Conservation (phyloP, 2,797 vertebrate species). For the Rhabdomys pumilio region DNA sequence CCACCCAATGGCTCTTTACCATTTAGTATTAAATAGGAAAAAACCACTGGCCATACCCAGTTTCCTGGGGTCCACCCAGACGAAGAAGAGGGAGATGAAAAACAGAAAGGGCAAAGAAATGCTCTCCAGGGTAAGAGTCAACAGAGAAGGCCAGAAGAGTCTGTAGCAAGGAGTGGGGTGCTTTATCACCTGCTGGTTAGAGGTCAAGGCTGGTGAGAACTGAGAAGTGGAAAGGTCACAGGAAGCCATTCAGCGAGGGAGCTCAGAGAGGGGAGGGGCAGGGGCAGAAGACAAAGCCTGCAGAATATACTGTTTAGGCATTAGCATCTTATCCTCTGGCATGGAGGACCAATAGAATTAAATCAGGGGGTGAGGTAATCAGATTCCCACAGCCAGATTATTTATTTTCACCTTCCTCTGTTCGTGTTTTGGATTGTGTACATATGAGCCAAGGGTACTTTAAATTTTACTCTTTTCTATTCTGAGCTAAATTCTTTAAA, state of each 20-base stretch:
- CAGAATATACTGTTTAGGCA: not conserved
- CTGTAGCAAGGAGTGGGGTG: not conserved
- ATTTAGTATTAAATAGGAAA: not conserved
- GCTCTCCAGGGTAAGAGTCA: not conserved
- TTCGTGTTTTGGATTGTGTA: constrained; percentile 6
- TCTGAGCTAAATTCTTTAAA: not conserved
- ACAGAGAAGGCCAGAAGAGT: not conserved
- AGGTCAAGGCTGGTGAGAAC: constrained; percentile 44
- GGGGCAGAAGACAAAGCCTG: not conserved
- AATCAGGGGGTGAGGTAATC: not conserved
- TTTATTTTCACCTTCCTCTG: constrained; percentile 56
- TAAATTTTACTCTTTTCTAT: constrained; percentile 32
- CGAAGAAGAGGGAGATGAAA: constrained; percentile 16
- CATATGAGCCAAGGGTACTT: constrained; percentile 7
- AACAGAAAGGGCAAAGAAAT: not conserved
- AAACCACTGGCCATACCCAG: not conserved
- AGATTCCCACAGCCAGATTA: not conserved
- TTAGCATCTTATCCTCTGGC: not conserved
- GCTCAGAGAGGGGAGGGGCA: not conserved
- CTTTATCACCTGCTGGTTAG: constrained; percentile 54
- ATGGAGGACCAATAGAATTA: not conserved
- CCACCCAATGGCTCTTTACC: not conserved
- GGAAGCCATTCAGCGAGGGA: not conserved
- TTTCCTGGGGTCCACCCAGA: not conserved
- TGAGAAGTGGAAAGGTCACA: constrained; percentile 19